phyloP scores from a whole-genome alignment of 2,113 vertebrate genomes.

The Entomyzon cyanotis region DNA sequence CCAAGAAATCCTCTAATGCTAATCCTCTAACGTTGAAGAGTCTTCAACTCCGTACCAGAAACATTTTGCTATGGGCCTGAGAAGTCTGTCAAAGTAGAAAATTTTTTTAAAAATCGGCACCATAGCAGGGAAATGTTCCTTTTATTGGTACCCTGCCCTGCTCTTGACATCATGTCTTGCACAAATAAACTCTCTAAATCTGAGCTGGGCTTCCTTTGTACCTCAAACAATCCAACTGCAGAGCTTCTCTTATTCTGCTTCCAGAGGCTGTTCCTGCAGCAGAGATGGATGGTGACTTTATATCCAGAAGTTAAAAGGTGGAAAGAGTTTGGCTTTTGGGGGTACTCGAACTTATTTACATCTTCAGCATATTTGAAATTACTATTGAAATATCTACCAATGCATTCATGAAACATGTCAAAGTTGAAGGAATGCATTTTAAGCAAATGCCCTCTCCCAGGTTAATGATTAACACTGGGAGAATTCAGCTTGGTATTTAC shows the following conservation, averaged over 20 bases:
- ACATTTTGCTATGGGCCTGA: background rate
- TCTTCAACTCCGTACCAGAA: background rate
- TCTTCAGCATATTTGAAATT: background rate
- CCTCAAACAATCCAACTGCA: background rate
- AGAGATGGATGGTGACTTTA: background rate
- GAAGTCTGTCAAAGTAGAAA: background rate
- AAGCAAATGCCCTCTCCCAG: background rate
- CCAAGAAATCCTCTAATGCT: background rate
- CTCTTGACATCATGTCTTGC: background rate
- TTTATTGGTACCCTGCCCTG: background rate
- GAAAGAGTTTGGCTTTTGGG: background rate
- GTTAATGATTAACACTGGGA: constrained; percentile 34
- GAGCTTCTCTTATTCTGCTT: background rate
- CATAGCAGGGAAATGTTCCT: background rate
- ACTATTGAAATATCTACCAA: background rate
- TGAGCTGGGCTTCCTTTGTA: background rate
- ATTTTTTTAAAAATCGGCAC: background rate
- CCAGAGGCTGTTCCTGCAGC: background rate
- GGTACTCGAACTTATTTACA: background rate
- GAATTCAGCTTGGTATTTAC: constrained; percentile 6
- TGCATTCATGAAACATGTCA: background rate
- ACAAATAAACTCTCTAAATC: background rate
- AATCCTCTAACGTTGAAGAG: background rate
- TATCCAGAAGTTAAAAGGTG: background rate
- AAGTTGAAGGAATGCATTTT: background rate